phyloP scores from a whole-genome alignment of 2,797 vertebrate species.

The Dallia pectoralis region DNA sequence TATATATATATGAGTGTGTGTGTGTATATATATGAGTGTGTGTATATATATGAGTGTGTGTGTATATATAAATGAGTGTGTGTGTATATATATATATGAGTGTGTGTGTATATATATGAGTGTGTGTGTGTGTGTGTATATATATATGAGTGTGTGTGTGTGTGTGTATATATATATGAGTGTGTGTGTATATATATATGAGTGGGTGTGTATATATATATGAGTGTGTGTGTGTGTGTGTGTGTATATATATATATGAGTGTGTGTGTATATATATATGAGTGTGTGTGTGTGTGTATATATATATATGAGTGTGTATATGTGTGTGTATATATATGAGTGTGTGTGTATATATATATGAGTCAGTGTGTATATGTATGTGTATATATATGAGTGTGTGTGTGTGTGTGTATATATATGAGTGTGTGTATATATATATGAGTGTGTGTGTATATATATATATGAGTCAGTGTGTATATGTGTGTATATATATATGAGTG shows the following conservation, averaged over 20 bases:
- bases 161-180: background rate
- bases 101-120: background rate
- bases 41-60: background rate
- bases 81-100: no score
- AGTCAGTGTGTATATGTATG: slow-evolving; percentile 1
- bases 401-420: no score
- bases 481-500: background rate
- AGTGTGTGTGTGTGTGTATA: slow-evolving; percentile 4
- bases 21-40: background rate
- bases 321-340: background rate
- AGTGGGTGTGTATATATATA: no score
- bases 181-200: no score
- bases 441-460: slow-evolving; percentile 2
- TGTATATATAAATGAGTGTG: no score
- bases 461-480: no score
- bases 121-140: background rate
- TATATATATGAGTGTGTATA: no score
- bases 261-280: background rate
- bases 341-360: background rate
- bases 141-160: background rate
- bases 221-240: background rate
- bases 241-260: no score
- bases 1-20: background rate
- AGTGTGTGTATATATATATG: background rate
- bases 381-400: slow-evolving; percentile 3